Evolutionary conservation across 2,113 vertebrate species (phyloP), one percentile per base, ranked within the genome.

Genomic region (Aspidoscelis tigris): DNA sequence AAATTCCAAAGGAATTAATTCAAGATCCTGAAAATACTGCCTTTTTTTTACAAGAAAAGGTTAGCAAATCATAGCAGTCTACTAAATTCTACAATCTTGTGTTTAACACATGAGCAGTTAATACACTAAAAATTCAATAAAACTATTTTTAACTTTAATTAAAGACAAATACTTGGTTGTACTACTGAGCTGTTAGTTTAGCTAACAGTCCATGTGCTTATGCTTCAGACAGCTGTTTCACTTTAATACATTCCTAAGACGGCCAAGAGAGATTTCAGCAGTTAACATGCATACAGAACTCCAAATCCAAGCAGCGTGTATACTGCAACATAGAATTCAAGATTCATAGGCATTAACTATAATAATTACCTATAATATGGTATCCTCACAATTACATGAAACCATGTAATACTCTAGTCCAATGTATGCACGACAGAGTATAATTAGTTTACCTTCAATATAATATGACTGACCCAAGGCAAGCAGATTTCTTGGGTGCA

Each of bases 281-380:
- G 33, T 77, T 61, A 68, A 83, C 65, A 55, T 76, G 44, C 12
- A 69, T 53, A 21, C 14, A 65, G n/a, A 18, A 50, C 80, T 85
- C 71, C 70, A 80, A 72, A 53, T 14, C 7, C 18, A 50, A 65
- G 12, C 73, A 73, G 26, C 71, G 53, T 73, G 7, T 79, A 39
- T 53, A 12, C 5, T 80, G 77, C 58, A 85, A 26, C 43, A 80
- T 4, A 66, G 58, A 84, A 84, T 39, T 41, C 6, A 73, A 73
- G 20, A 16, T 79, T 79, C 26, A 73, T 50, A 65, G 24, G 8
- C 20, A 72, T 58, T 33, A 65, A 55, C 33, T 50, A n/a, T n/a
- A n/a, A n/a, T n/a, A n/a, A n/a, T n/a, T n/a, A n/a, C 64, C 77
- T 5, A 66, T 50, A 80, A 66, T 44, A 78, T 69, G 58, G 7